These are phyloP conservation scores for Aradophagus sp. DNA, from an alignment of 1,140 invertebrate genomes.

Conservation along the genomic window DNA sequence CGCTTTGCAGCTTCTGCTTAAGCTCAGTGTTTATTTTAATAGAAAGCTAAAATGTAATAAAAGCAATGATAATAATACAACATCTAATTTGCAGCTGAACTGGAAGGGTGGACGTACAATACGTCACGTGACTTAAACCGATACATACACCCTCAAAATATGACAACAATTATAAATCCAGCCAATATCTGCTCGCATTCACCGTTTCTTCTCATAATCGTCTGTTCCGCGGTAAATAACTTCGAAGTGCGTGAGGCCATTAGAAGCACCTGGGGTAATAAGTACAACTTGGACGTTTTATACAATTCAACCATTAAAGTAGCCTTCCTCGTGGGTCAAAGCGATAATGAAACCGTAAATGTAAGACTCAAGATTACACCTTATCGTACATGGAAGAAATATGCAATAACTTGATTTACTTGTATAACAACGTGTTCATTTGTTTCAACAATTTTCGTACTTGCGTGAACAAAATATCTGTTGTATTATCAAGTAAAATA, in stretches of 20 bases:
- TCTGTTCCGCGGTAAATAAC: conserved; percentile 83
- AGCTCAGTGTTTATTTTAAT: too few species aligned
- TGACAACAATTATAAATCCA: conserved; percentile 80
- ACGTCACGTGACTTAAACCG: conserved; percentile 81
- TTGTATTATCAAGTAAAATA: too few species aligned
- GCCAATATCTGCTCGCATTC: conserved; percentile 76
- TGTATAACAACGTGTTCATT: too few species aligned
- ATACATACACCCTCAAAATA: conserved; percentile 82
- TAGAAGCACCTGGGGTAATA: conserved; percentile 87
- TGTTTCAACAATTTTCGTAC: too few species aligned
- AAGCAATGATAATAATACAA: conserved; percentile 8
- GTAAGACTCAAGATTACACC: too few species aligned
- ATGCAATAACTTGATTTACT: too few species aligned
- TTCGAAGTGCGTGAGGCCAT: conserved; percentile 81
- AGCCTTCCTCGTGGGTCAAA: conserved; percentile 77
- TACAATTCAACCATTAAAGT: conserved; percentile 70
- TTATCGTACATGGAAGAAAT: too few species aligned
- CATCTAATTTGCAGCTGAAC: conserved; percentile 74
- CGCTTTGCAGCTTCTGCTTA: too few species aligned
- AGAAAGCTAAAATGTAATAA: background rate
- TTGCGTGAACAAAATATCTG: too few species aligned
- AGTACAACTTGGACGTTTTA: conserved; percentile 75
- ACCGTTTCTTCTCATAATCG: conserved; percentile 81
- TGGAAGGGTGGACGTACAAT: conserved; percentile 83
- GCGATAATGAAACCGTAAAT: conserved; percentile 76